Percentiles rank a stretch among this genome's conserved stretches.
These are phyloP conservation scores for Drosophila nannoptera DNA, from an alignment of 1,140 invertebrate genomes.

Conservation along the genomic window DNA sequence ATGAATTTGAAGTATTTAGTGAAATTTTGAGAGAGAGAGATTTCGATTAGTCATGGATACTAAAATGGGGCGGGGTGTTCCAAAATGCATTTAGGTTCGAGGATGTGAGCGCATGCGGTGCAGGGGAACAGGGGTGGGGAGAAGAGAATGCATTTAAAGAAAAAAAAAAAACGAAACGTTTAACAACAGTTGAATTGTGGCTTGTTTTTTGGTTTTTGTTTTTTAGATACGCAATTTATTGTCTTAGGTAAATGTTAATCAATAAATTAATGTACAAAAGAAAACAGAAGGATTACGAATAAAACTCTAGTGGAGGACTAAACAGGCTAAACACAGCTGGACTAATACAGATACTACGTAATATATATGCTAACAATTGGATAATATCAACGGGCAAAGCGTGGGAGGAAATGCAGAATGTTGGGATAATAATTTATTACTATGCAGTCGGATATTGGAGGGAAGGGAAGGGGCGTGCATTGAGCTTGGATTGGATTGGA, in stretches of 20 bases:
- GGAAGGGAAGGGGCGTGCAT: background rate
- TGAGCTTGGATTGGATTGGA: background rate
- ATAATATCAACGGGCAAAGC: conserved; percentile 19
- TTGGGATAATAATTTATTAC: conserved; percentile 2
- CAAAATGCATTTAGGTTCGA: conserved; percentile 6
- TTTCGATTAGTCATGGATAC: conserved; percentile 49
- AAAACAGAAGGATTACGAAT: conserved; percentile 15
- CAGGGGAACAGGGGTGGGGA: conserved; percentile 32
- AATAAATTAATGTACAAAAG: conserved; percentile 45
- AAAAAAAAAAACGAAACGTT: conserved; percentile 55
- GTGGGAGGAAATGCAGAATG: conserved; percentile 7
- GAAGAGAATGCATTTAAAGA: conserved; percentile 47
- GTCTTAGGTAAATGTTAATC: conserved; percentile 23
- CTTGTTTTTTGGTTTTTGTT: conserved; percentile 13
- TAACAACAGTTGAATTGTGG: conserved; percentile 24
- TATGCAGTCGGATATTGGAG: background rate
- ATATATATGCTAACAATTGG: conserved; percentile 25
- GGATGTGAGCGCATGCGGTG: conserved; percentile 38
- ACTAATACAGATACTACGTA: conserved; percentile 28
- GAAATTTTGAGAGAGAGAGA: conserved; percentile 49
- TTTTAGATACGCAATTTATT: conserved; percentile 20
- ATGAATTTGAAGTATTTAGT: conserved; percentile 55
- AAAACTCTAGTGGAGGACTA: conserved; percentile 3
- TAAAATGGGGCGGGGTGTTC: conserved; percentile 13
- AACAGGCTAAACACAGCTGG: conserved; percentile 26